These are phyloP conservation scores for Dendrocincla tyrannina DNA, from an alignment of 2,797 vertebrate species.

Conservation along the genomic window DNA sequence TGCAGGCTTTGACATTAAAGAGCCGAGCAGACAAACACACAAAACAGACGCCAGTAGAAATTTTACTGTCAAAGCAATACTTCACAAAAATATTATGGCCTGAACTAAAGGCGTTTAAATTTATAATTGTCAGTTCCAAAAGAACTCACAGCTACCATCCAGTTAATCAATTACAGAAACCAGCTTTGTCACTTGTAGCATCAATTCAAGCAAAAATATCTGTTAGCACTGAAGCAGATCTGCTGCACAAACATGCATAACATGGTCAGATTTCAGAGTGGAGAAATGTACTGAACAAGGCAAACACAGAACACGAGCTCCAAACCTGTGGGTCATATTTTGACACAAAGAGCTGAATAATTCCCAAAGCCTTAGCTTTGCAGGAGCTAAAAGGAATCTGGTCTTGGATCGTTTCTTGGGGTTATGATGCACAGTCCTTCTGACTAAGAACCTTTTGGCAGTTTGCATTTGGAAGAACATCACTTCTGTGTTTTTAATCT, in stretches of 20 bases:
- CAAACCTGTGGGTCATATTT: not conserved
- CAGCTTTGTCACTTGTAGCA: not conserved
- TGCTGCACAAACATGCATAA: not conserved
- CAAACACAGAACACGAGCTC: not conserved
- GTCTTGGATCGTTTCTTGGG: not conserved
- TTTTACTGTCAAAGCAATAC: not conserved
- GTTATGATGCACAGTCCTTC: not conserved
- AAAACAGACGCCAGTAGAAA: not conserved
- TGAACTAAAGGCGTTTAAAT: not conserved
- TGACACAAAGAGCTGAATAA: not conserved
- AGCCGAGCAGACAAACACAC: not conserved
- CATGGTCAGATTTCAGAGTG: not conserved
- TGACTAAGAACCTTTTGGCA: constrained; percentile 54
- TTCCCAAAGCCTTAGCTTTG: not conserved
- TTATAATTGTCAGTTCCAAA: not conserved
- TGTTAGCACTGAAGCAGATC: not conserved
- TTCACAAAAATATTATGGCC: not conserved
- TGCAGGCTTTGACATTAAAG: not conserved
- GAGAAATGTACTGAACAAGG: not conserved
- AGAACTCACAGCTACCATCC: not conserved
- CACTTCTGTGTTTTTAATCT: not conserved
- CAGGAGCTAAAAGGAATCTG: not conserved
- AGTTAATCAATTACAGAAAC: not conserved
- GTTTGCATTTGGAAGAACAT: constrained; percentile 15
- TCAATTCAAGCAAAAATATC: not conserved